These are phyloP conservation scores for Entomobrya multifasciata DNA, from an alignment of 2,888 invertebrate species.

Conservation along the genomic window DNA sequence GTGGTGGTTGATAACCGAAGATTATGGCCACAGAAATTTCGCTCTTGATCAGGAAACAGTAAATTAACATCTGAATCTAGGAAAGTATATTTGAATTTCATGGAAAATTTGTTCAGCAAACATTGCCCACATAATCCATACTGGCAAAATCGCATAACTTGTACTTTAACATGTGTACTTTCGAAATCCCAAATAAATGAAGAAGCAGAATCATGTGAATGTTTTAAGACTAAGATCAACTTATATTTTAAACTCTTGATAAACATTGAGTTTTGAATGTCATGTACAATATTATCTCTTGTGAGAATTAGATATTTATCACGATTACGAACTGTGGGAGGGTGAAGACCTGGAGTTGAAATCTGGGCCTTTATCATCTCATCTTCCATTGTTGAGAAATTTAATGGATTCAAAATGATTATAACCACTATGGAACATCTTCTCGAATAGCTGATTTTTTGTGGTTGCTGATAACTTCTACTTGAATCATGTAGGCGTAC, in stretches of 20 bases:
- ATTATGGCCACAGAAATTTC: slow-evolving; percentile 38
- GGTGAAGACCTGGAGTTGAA: slow-evolving; percentile 1
- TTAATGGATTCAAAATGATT: background rate
- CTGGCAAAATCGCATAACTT: background rate
- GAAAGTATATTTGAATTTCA: too few relatives aligned
- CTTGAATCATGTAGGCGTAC: too few relatives aligned
- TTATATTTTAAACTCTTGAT: slow-evolving; percentile 38
- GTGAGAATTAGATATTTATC: slow-evolving; percentile 52
- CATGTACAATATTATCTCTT: background rate
- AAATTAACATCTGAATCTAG: background rate
- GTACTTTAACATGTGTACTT: background rate
- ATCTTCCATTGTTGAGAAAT: background rate
- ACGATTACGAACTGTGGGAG: slow-evolving; percentile 49
- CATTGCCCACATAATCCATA: slow-evolving; percentile 27
- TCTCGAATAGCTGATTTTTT: background rate
- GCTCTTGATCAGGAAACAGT: slow-evolving; percentile 52
- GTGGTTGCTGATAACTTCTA: too few relatives aligned
- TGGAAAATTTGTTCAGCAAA: too few relatives aligned
- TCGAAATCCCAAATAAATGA: background rate
- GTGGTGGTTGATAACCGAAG: slow-evolving; percentile 50
- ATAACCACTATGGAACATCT: slow-evolving; percentile 43
- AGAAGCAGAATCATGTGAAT: background rate
- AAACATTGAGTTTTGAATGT: slow-evolving; percentile 17
- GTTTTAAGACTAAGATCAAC: background rate
- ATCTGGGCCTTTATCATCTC: background rate